Evolutionary conservation across 1,140 invertebrate species (phyloP).

Genomic region (Nomia melanderi): DNA sequence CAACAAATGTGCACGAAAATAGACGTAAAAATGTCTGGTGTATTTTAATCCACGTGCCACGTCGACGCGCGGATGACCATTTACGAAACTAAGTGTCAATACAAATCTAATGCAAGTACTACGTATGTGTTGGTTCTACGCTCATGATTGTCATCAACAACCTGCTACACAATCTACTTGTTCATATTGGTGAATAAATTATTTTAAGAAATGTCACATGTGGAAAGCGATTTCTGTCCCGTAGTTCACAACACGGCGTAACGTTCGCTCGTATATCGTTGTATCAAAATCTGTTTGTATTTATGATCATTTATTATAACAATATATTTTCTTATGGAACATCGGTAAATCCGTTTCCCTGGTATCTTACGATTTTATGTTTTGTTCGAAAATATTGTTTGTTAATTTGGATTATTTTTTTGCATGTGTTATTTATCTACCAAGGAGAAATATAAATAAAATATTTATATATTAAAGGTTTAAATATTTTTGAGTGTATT

Average conservation of each 20-base stretch:
- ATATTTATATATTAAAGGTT: no score
- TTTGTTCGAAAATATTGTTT: no score
- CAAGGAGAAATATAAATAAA: no score
- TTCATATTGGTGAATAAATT: conserved; percentile 71
- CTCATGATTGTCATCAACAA: conserved; percentile 27
- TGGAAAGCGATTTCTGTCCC: conserved; percentile 27
- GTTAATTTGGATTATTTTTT: no score
- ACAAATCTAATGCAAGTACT: background rate
- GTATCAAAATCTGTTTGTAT: no score
- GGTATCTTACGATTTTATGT: no score
- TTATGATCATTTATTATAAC: no score
- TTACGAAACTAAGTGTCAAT: background rate
- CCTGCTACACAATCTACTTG: conserved; percentile 61
- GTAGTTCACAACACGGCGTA: background rate
- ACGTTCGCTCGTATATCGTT: background rate
- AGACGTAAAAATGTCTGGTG: background rate
- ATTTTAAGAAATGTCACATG: conserved; percentile 61
- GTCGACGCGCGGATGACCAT: background rate
- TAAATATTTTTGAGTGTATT: no score
- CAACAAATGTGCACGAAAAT: background rate
- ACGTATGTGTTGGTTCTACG: background rate
- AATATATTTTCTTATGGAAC: no score
- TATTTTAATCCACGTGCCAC: background rate
- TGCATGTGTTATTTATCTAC: no score
- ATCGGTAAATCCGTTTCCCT: no score